Evolutionary conservation across 2,113 vertebrate genomes (phyloP).

Genomic region (Orthochromis indermauri): DNA sequence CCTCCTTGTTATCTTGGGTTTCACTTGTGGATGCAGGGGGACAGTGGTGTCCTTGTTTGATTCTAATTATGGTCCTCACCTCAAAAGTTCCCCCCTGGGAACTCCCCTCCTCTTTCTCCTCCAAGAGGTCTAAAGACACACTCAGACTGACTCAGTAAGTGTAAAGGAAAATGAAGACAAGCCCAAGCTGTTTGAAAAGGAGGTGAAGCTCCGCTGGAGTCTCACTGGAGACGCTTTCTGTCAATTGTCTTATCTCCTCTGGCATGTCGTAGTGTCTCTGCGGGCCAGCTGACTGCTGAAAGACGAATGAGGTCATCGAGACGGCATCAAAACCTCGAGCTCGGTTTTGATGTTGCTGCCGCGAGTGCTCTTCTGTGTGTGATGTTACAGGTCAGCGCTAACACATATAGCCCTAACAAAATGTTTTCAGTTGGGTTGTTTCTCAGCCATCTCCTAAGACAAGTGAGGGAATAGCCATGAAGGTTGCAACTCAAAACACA

Average conservation of each 20-base stretch:
- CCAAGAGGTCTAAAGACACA: slow-evolving; percentile 28
- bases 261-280: slow-evolving; percentile 18
- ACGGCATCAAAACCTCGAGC: background rate
- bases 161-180: slow-evolving; percentile 47
- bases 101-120: slow-evolving; percentile 30
- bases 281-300: slow-evolving; percentile 22
- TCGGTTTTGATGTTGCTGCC: background rate
- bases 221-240: slow-evolving; percentile 25
- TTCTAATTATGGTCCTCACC: slow-evolving; percentile 64
- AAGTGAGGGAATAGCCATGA: slow-evolving; percentile 17
- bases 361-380: background rate
- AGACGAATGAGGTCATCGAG: slow-evolving; percentile 39
- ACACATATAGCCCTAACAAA: background rate
- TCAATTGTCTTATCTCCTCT: slow-evolving; percentile 32
- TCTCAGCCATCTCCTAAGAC: slow-evolving; percentile 15
- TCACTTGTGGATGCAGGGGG: slow-evolving; percentile 46
- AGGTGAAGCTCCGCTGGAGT: background rate
- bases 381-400: background rate
- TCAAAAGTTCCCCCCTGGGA: slow-evolving; percentile 55
- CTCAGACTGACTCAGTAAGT: slow-evolving; percentile 52
- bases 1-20: slow-evolving; percentile 48
- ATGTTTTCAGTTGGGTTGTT: background rate
- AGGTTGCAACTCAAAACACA: slow-evolving; percentile 47
- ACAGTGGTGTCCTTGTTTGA: slow-evolving; percentile 64
- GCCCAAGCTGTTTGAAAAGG: slow-evolving; percentile 21